phyloP scores from a whole-genome alignment of 2,113 vertebrate genomes.

The Nannobrachium achirus region DNA sequence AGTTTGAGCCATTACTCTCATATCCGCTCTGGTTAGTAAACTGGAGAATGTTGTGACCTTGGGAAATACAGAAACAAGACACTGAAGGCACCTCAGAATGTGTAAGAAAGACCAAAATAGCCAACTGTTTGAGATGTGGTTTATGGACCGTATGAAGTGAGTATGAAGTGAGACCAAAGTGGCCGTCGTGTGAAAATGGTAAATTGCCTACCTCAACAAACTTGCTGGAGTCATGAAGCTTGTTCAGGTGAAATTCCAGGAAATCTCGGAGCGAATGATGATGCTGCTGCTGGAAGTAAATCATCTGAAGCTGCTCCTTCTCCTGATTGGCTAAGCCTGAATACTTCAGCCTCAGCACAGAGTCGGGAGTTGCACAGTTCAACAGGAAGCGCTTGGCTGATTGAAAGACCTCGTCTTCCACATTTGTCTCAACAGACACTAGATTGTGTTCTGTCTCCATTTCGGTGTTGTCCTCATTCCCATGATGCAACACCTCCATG shows the following conservation, averaged over 20 bases:
- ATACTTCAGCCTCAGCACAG: slow-evolving; percentile 74
- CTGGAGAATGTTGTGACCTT: slow-evolving; percentile 81
- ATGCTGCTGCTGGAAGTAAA: slow-evolving; percentile 75
- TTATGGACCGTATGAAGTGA: too few species aligned
- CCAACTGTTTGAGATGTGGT: too few species aligned
- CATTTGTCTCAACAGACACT: slow-evolving; percentile 12
- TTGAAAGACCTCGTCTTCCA: slow-evolving; percentile 67
- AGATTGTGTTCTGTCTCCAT: slow-evolving; percentile 32
- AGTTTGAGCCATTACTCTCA: slow-evolving; percentile 56
- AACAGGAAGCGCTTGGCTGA: slow-evolving; percentile 74
- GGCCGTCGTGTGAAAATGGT: background rate
- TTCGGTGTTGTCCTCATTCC: slow-evolving; percentile 16
- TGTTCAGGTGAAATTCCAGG: slow-evolving; percentile 56
- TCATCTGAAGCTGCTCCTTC: slow-evolving; percentile 58
- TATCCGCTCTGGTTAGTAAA: slow-evolving; percentile 75
- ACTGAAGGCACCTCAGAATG: background rate
- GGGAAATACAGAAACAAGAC: background rate
- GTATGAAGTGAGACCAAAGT: too few species aligned
- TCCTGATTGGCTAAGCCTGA: slow-evolving; percentile 69
- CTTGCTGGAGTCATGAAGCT: slow-evolving; percentile 36
- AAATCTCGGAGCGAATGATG: slow-evolving; percentile 74
- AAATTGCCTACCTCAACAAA: slow-evolving; percentile 73
- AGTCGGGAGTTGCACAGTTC: slow-evolving; percentile 80
- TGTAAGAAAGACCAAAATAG: background rate
- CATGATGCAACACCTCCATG: slow-evolving; percentile 11